Percentiles rank a stretch among this genome's conserved stretches.
These are phyloP conservation scores for Dryocosmus kuriphilus DNA, from an alignment of 2,888 invertebrate genomes.

Conservation along the genomic window DNA sequence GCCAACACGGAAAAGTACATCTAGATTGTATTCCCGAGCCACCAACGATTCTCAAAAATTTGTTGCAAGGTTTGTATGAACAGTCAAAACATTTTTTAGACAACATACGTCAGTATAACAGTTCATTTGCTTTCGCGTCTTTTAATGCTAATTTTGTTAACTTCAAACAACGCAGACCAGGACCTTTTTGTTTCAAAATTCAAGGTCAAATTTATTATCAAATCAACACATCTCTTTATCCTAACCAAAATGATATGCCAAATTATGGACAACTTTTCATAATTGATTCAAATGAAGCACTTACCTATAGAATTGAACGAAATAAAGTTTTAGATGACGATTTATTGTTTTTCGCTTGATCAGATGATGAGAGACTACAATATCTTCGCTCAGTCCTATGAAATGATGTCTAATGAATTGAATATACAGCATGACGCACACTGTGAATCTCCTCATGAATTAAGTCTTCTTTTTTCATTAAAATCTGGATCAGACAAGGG, in stretches of 20 bases:
- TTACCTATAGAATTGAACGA: constrained; percentile 12
- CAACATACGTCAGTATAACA: too few species aligned
- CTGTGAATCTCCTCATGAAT: constrained; percentile 43
- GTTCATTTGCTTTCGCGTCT: too few species aligned
- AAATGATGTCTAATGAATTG: constrained; percentile 56
- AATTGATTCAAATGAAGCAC: constrained; percentile 55
- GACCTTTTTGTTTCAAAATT: too few species aligned
- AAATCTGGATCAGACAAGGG: constrained; percentile 52
- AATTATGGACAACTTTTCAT: constrained; percentile 56
- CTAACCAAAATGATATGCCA: constrained; percentile 50
- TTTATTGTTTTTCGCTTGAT: constrained; percentile 47
- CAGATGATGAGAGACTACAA: constrained; percentile 54
- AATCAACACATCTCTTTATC: constrained; percentile 45
- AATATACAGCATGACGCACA: constrained; percentile 23
- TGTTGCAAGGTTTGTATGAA: too few species aligned
- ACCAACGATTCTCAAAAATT: too few species aligned
- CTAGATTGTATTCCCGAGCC: too few species aligned
- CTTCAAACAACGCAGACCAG: too few species aligned
- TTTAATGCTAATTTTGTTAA: too few species aligned
- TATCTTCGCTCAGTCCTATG: constrained; percentile 52
- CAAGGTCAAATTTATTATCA: too few species aligned
- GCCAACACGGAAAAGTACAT: too few species aligned
- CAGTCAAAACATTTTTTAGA: too few species aligned
- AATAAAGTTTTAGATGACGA: constrained; percentile 43
- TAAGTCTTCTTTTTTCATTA: constrained; percentile 52